Percentiles rank a stretch among this genome's conserved stretches.
These are phyloP conservation scores for Craterocephalus amniculus DNA, from an alignment of 2,797 vertebrate species.

Conservation along the genomic window DNA sequence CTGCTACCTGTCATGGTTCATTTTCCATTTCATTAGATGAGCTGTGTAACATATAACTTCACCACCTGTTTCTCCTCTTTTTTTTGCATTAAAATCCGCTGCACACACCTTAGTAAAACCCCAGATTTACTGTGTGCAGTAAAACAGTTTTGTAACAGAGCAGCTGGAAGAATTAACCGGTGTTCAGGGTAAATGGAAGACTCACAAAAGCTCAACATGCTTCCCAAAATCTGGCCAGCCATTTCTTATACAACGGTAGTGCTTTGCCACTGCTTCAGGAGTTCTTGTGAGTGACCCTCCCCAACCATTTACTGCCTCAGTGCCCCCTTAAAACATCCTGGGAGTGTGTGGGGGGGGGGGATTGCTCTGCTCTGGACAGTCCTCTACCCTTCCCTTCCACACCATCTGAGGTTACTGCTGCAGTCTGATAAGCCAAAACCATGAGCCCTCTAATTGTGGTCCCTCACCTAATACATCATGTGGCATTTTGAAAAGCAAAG, in stretches of 20 bases:
- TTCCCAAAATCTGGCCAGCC: conserved; percentile 24
- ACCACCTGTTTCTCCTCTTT: conserved; percentile 57
- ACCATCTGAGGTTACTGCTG: conserved; percentile 68
- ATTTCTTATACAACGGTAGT: conserved; percentile 49
- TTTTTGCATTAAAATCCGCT: conserved; percentile 9
- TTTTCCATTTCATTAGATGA: conserved; percentile 4
- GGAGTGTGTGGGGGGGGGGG: conserved; percentile 15
- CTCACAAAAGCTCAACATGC: conserved; percentile 51
- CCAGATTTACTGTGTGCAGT: conserved; percentile 46
- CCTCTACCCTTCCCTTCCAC: conserved; percentile 35
- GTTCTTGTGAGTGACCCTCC: conserved; percentile 56
- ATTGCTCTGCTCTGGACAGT: conserved; percentile 28
- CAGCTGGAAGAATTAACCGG: conserved; percentile 67
- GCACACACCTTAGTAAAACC: conserved; percentile 47
- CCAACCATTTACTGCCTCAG: conserved; percentile 70
- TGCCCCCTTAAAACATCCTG: conserved; percentile 64
- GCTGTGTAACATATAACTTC: conserved; percentile 26
- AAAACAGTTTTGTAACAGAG: conserved; percentile 58
- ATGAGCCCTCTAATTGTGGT: conserved; percentile 68
- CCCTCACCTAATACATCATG: conserved; percentile 66
- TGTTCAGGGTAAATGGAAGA: conserved; percentile 49
- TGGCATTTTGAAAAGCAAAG: conserved; percentile 66
- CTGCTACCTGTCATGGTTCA: conserved; percentile 6
- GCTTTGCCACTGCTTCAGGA: conserved; percentile 38
- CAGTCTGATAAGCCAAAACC: conserved; percentile 78